A percentile compares a stretch with the other conserved stretches of the same genome.
These are phyloP conservation scores for Delichon dasypus DNA, from an alignment of 2,797 vertebrate genomes.

Conservation along the genomic window DNA sequence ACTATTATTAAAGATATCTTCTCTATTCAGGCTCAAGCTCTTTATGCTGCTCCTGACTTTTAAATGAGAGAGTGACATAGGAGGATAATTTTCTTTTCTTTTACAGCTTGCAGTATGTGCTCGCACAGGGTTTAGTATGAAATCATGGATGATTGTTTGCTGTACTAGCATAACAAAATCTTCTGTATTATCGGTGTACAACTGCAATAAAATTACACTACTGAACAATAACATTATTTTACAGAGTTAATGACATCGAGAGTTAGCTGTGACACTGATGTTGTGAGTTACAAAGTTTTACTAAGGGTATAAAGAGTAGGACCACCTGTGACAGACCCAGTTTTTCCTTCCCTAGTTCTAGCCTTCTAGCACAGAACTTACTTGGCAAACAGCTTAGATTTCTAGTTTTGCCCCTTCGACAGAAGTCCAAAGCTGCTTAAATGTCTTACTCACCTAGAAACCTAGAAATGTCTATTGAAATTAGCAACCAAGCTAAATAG, in stretches of 20 bases:
- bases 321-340: background rate
- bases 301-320: background rate
- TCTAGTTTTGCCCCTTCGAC: background rate
- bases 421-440: constrained; percentile 7
- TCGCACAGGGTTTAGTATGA: background rate
- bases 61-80: background rate
- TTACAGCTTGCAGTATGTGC: background rate
- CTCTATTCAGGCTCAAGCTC: background rate
- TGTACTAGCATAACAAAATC: background rate
- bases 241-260: background rate
- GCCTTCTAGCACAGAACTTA: background rate
- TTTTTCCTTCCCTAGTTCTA: background rate
- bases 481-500: constrained; percentile 42
- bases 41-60: background rate
- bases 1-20: background rate
- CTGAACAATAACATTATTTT: background rate
- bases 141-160: background rate
- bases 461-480: constrained; percentile 54
- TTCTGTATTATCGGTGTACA: background rate
- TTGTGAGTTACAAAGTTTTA: background rate
- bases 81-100: background rate
- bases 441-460: constrained; percentile 48
- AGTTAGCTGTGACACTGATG: background rate
- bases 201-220: background rate
- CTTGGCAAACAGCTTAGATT: background rate